These are phyloP conservation scores for Ferrisia virgata DNA, from an alignment of 2,888 invertebrate genomes.

Conservation along the genomic window DNA sequence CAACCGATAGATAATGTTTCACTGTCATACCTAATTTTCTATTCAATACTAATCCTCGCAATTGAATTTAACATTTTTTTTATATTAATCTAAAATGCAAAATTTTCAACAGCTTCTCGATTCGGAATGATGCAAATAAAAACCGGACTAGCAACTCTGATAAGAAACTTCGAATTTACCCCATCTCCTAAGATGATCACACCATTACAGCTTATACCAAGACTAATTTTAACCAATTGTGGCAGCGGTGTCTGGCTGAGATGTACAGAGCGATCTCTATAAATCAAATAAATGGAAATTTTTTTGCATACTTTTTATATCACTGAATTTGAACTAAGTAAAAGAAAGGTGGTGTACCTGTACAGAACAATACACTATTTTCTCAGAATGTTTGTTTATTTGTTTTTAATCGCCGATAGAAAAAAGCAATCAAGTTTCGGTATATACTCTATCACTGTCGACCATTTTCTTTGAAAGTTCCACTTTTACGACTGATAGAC, in stretches of 20 bases:
- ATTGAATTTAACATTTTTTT: not conserved
- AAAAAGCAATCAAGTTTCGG: no score
- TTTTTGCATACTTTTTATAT: no score
- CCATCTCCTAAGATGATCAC: conserved; percentile 47
- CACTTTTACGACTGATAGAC: not conserved
- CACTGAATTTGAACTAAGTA: no score
- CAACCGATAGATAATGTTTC: no score
- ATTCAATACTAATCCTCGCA: no score
- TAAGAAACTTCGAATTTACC: conserved; percentile 52
- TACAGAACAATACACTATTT: no score
- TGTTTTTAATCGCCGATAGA: no score
- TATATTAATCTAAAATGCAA: not conserved
- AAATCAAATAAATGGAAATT: no score
- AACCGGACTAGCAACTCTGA: conserved; percentile 57
- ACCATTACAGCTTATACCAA: conserved; percentile 47
- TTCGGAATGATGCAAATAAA: conserved; percentile 57
- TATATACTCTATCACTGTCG: no score
- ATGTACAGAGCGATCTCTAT: conserved; percentile 22
- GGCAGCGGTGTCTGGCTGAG: conserved; percentile 24
- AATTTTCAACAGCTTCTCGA: conserved; percentile 38
- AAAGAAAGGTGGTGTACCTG: no score
- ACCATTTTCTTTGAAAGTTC: not conserved
- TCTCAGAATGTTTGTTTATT: no score
- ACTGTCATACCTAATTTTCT: no score
- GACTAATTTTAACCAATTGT: conserved; percentile 41